Conservation (phyloP, 2,113 vertebrate species). For the Sprattus sprattus region DNA sequence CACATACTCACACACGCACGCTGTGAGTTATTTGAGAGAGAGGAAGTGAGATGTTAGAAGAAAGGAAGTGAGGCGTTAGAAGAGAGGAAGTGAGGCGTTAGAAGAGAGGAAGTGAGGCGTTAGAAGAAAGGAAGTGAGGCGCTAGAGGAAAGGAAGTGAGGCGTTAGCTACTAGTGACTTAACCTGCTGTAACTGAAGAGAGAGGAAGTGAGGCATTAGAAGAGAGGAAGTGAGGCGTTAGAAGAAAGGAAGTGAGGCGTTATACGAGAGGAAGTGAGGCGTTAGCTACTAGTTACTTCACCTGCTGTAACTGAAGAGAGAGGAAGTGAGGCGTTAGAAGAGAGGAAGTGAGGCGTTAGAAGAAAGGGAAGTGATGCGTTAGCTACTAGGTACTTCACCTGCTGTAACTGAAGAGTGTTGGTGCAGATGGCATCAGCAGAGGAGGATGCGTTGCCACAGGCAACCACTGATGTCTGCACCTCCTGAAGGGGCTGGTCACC, state of each 20-base stretch:
- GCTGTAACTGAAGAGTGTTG: slow-evolving; percentile 14
- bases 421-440: slow-evolving; percentile 38
- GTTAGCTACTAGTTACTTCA: not conserved
- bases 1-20: too few relatives aligned
- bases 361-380: not conserved
- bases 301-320: not conserved
- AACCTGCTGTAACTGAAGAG: too few relatives aligned
- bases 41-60: not conserved
- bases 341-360: slow-evolving; percentile 40
- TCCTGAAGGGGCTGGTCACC: slow-evolving; percentile 43
- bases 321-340: not conserved
- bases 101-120: not conserved
- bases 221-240: too few relatives aligned
- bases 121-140: too few relatives aligned
- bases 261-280: too few relatives aligned
- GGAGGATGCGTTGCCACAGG: slow-evolving; percentile 38
- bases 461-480: slow-evolving; percentile 23
- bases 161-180: too few relatives aligned
- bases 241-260: too few relatives aligned
- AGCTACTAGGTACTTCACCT: not conserved
- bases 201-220: slow-evolving; percentile 20
- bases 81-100: slow-evolving; percentile 40
- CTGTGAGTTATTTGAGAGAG: not conserved
- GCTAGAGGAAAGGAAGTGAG: too few relatives aligned
- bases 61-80: not conserved